Conservation (phyloP, 2,888 invertebrate species). For the Synergus gifuensis region DNA sequence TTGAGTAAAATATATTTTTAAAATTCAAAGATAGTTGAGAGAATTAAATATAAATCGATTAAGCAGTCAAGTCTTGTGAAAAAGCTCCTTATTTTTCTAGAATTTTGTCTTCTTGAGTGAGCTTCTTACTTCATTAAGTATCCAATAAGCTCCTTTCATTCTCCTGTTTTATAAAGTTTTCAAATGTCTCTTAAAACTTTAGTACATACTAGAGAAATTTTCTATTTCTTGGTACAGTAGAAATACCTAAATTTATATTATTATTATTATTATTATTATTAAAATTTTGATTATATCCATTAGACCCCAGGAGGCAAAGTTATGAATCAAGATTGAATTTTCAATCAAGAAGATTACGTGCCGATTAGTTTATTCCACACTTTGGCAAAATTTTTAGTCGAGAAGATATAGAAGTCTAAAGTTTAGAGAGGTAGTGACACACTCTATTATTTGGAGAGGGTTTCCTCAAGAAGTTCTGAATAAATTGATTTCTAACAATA, state of each 20-base stretch:
- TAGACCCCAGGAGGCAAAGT: neutral
- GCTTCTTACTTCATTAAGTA: constrained; percentile 28
- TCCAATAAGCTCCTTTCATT: neutral
- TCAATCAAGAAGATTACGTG: constrained; percentile 19
- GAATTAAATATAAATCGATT: neutral
- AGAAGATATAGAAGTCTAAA: constrained; percentile 18
- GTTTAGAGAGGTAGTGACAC: constrained; percentile 17
- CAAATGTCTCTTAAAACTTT: neutral
- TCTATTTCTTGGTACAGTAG: neutral
- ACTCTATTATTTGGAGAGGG: constrained; percentile 1
- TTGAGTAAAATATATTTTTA: no score
- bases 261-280: neutral
- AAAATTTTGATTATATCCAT: neutral
- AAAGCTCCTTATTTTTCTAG: constrained; percentile 3
- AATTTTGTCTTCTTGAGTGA: neutral
- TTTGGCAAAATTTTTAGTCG: constrained; percentile 28
- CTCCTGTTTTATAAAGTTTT: neutral
- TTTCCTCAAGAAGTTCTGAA: constrained; percentile 15
- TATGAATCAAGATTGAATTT: constrained; percentile 20
- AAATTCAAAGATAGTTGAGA: no score
- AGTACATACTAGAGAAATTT: neutral
- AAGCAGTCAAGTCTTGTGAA: neutral
- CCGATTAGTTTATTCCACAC: constrained; percentile 28
- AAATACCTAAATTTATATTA: neutral
- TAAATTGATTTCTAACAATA: constrained; percentile 34